Conservation (phyloP, 1,140 invertebrate species). For the Nomia melanderi region DNA sequence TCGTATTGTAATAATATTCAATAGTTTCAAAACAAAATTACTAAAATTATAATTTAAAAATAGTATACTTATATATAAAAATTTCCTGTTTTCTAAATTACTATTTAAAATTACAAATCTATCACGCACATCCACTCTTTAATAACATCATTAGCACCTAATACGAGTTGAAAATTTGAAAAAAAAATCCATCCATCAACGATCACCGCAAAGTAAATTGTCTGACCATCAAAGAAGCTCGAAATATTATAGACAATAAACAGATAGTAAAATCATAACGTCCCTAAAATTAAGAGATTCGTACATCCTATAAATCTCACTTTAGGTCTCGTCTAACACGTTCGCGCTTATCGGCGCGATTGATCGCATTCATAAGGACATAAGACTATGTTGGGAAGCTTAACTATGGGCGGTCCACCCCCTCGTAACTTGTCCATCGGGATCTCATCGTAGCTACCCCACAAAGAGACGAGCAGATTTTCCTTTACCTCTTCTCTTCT, state of each 20-base stretch:
- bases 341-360: constrained; percentile 45
- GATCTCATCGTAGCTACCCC: constrained; percentile 11
- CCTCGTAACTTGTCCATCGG: constrained; percentile 6
- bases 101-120: too few relatives aligned
- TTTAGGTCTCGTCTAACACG: constrained; percentile 3
- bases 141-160: too few relatives aligned
- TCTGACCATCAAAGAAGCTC: background rate
- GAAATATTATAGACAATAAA: constrained; percentile 15
- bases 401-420: constrained; percentile 12
- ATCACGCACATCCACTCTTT: too few relatives aligned
- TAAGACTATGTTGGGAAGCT: constrained; percentile 14
- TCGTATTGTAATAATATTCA: too few relatives aligned
- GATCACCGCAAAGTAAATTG: background rate
- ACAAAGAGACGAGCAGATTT: constrained; percentile 34
- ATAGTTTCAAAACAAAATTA: too few relatives aligned
- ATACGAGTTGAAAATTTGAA: too few relatives aligned
- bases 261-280: background rate
- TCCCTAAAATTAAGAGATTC: background rate
- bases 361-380: constrained; percentile 43
- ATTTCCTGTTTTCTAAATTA: too few relatives aligned
- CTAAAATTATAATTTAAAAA: too few relatives aligned
- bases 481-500: background rate
- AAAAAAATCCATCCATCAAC: too few relatives aligned
- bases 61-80: too few relatives aligned
- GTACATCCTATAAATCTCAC: constrained; percentile 27